Base-by-base conservation (phyloP, 2,797 vertebrate species). In the Sphenopsis melanotis region DNA sequence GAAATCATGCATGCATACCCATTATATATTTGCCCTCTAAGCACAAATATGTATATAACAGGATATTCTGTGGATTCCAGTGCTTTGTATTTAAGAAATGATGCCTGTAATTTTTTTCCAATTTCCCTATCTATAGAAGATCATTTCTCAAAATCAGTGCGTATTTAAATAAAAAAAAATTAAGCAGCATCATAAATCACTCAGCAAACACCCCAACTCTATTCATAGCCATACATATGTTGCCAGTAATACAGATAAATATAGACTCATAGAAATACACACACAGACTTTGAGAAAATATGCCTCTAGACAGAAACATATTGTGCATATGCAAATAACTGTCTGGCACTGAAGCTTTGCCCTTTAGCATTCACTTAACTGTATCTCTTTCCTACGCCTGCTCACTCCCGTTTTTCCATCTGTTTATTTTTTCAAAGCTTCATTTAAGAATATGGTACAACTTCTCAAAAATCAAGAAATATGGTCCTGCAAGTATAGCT, bases 291-390 rank as follows among this genome's bases (percentile, higher is more conserved):
- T 95, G 92, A 94, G 91, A 97, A 98, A 97, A 96, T 94, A 95
- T 96, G 96, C 96, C 97, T 96, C 96, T 71, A 97, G 98, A 98
- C 97, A 98, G 97, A 98, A 98, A 95, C 97, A 98, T 98, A 98
- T 97, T 98, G 97, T 97, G 96, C 96, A 96, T 97, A 98, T 98
- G 98, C 97, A 98, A 98, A 98, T 98, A 96, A 83, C 94, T 97
- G 98, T 98, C 98, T 98, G 97, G 91, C 96, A 95, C 97, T 93
- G 94, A 97, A 97, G 96, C 87, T 97, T 95, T 98, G 97, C 97
- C 97, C 97, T 98, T 98, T 98, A 97, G 94, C 96, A 96, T 97
- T 97, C 96, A 85, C 91, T 97, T 96, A 94, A 89, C 92, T 97
- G 83, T 94, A 94, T 96, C 96, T 96, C 86, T 96, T 97, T 94